Percentiles rank a stretch among this genome's conserved stretches.
These are phyloP conservation scores for Melanophora roralis DNA, from an alignment of 2,888 invertebrate genomes.

Conservation along the genomic window DNA sequence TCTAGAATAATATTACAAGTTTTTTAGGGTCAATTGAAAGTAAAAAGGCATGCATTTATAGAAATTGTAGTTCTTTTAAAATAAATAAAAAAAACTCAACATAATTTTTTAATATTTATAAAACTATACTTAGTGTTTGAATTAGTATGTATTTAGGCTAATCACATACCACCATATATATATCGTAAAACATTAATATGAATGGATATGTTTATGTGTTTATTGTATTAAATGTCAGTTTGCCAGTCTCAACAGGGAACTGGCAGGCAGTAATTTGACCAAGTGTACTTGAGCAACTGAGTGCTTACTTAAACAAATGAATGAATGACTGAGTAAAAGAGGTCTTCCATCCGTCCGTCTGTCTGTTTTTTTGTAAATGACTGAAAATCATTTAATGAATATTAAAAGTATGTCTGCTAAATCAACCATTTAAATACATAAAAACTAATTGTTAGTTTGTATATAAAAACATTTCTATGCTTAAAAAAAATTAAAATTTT, in stretches of 20 bases:
- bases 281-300: constrained; percentile 35
- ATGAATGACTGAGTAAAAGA: constrained; percentile 7
- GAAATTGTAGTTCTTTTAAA: constrained; percentile 1
- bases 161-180: constrained; percentile 8
- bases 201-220: background rate
- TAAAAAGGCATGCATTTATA: constrained; percentile 1
- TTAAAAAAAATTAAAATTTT: constrained; percentile 8
- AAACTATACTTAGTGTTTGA: no score
- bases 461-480: no score
- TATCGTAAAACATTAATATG: no score
- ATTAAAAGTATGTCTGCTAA: constrained; percentile 46
- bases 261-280: constrained; percentile 41
- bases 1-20: no score
- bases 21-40: no score
- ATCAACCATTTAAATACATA: constrained; percentile 62
- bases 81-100: constrained; percentile 26
- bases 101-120: no score
- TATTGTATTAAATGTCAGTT: constrained; percentile 40
- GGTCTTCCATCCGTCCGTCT: background rate
- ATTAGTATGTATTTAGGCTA: constrained; percentile 39
- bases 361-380: constrained; percentile 21
- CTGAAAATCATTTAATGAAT: constrained; percentile 50
- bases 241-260: constrained; percentile 67
- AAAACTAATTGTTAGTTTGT: constrained; percentile 23
- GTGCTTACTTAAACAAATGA: constrained; percentile 21